These are phyloP conservation scores for Helicoverpa assulta DNA, from an alignment of 2,888 invertebrate species.

Conservation along the genomic window DNA sequence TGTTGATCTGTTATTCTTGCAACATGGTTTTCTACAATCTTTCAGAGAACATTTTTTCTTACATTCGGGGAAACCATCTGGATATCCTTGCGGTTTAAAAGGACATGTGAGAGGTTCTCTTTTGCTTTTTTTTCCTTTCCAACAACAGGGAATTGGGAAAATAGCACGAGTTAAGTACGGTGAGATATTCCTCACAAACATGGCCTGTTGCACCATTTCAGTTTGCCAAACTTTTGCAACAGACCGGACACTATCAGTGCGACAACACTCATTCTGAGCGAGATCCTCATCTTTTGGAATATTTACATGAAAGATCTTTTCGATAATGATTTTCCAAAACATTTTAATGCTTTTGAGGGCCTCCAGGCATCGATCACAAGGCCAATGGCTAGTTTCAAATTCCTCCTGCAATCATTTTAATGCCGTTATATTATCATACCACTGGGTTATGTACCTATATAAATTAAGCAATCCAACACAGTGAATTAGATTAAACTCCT, in stretches of 20 bases:
- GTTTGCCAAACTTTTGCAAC: conserved; percentile 78
- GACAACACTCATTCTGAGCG: conserved; percentile 51
- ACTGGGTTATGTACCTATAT: background rate
- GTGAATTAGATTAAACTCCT: background rate
- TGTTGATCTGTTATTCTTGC: conserved; percentile 38
- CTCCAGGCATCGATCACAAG: conserved; percentile 83
- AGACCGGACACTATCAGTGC: conserved; percentile 69
- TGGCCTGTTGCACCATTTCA: conserved; percentile 78
- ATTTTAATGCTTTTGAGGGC: conserved; percentile 84
- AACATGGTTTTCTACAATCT: conserved; percentile 7
- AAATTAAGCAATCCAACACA: background rate
- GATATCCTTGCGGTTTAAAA: background rate
- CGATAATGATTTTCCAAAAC: conserved; percentile 84
- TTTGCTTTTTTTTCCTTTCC: conserved; percentile 22
- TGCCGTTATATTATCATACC: background rate
- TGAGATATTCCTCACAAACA: conserved; percentile 72
- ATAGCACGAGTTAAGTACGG: conserved; percentile 56
- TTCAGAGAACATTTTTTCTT: conserved; percentile 6
- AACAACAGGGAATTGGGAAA: conserved; percentile 24
- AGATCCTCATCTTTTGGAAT: conserved; percentile 67
- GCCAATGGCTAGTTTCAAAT: conserved; percentile 84
- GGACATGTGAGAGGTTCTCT: conserved; percentile 24
- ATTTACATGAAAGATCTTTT: conserved; percentile 79
- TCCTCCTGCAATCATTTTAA: conserved; percentile 76
- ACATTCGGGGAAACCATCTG: background rate